Base-by-base conservation (phyloP, 2,113 vertebrate genomes). In the Python bivittatus region DNA sequence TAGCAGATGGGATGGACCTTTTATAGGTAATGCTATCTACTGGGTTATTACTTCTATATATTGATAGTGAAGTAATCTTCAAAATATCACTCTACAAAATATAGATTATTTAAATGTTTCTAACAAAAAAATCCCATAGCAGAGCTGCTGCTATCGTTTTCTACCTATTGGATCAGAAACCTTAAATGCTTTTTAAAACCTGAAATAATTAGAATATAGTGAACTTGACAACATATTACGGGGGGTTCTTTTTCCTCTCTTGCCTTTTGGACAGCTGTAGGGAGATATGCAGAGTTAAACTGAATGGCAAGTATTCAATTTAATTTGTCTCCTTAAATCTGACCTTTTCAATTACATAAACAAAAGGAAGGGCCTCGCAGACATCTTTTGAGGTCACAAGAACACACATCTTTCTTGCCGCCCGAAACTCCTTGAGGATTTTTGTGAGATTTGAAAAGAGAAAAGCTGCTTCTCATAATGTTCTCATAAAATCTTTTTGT, bases 21-120 rank as follows among this genome's bases (percentile, higher is more conserved):
- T 98, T 98, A 97, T 97, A 98, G 98, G 98, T 98, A 98, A 98
- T 98, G 97, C 98, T 98, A 98, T 98, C 98, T 98, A 97, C 97
- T 97, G 97, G 96, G 97, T 98, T 98, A 98, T 98, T 98, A 98
- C 98, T 98, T 98, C 98, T 98, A 98, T 98, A 98, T 98, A 97
- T 98, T 98, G 98, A 98, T 98, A 98, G 98, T 97, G 97, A 97
- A 98, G 98, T 98, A 98, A 98, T 98, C 98, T 98, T 97, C 91
- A 96, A 98, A 97, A 98, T 98, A 98, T 98, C 98, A 97, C 95
- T 97, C 97, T 97, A 97, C 98, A 98, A 98, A 92, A 98, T 98
- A 98, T 92, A 97, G 98, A 98, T 98, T 98, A 98, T 98, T 98
- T 98, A 98, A 98, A 98, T 98, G 95, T 98, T 97, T 97, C 95